Conservation (phyloP, 1,140 invertebrate species). For the Macrocentrus cingulum region DNA sequence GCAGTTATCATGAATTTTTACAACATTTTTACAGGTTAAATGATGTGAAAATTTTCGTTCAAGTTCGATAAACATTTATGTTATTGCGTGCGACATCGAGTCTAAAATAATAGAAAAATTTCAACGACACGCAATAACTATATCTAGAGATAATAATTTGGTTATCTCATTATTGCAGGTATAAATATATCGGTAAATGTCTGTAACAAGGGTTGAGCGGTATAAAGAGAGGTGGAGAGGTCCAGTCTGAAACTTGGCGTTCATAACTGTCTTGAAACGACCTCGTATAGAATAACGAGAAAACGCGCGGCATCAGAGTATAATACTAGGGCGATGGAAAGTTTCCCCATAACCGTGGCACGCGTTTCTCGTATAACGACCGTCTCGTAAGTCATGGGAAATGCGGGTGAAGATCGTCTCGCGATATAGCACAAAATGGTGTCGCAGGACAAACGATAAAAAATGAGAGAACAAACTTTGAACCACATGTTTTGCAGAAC, state of each 20-base stretch:
- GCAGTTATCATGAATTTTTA: too few species aligned
- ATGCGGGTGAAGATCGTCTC: neutral
- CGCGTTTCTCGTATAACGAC: constrained; percentile 1
- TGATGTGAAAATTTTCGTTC: too few species aligned
- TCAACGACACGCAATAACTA: too few species aligned
- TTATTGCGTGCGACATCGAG: too few species aligned
- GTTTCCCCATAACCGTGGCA: constrained; percentile 8
- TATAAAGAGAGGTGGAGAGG: neutral
- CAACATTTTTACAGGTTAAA: too few species aligned
- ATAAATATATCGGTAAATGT: neutral
- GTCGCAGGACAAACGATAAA: neutral
- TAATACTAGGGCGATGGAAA: neutral
- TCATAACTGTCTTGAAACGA: constrained; percentile 2
- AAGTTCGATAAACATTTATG: too few species aligned
- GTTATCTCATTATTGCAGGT: too few species aligned
- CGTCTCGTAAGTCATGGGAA: neutral
- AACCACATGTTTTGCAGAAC: neutral
- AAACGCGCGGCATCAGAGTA: neutral
- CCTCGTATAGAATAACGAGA: constrained; percentile 11
- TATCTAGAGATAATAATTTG: too few species aligned
- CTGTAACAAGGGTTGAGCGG: neutral
- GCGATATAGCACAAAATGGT: neutral
- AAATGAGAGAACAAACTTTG: neutral
- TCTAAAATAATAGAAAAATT: too few species aligned
- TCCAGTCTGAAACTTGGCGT: constrained; percentile 2